Evolutionary conservation across 2,888 invertebrate species (phyloP).

Genomic region (Caenorhabditis imperialis): DNA sequence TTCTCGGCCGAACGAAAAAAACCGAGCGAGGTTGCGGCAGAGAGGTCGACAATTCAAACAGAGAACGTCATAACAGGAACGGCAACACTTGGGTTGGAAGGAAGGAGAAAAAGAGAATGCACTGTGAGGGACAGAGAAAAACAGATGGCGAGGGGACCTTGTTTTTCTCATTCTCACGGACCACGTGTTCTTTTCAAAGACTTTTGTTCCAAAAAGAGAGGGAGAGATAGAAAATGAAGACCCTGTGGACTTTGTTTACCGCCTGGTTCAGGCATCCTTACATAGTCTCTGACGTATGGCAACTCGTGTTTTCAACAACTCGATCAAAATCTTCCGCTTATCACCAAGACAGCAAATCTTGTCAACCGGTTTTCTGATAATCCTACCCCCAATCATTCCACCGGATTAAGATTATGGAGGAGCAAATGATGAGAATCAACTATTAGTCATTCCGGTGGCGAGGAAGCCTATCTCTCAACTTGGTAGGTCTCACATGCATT

Average conservation of each 20-base stretch:
- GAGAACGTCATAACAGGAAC: constrained; percentile 13
- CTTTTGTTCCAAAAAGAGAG: neutral
- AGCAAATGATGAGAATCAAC: constrained; percentile 18
- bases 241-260: neutral
- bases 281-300: too few relatives aligned
- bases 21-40: too few relatives aligned
- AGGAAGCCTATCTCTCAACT: constrained; percentile 1
- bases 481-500: constrained; percentile 31
- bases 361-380: constrained; percentile 22
- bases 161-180: neutral
- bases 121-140: neutral
- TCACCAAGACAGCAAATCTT: constrained; percentile 22
- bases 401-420: constrained; percentile 27
- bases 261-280: too few relatives aligned
- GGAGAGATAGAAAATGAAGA: too few relatives aligned
- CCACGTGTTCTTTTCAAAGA: neutral
- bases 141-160: neutral
- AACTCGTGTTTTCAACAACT: too few relatives aligned
- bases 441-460: constrained; percentile 17
- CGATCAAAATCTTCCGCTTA: neutral
- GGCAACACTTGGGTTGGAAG: neutral
- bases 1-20: too few relatives aligned
- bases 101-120: neutral
- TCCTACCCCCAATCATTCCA: constrained; percentile 2
- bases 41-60: constrained; percentile 21